These are phyloP conservation scores for Sternarchorhynchus goeldii DNA, from an alignment of 2,797 vertebrate species.

Conservation along the genomic window DNA sequence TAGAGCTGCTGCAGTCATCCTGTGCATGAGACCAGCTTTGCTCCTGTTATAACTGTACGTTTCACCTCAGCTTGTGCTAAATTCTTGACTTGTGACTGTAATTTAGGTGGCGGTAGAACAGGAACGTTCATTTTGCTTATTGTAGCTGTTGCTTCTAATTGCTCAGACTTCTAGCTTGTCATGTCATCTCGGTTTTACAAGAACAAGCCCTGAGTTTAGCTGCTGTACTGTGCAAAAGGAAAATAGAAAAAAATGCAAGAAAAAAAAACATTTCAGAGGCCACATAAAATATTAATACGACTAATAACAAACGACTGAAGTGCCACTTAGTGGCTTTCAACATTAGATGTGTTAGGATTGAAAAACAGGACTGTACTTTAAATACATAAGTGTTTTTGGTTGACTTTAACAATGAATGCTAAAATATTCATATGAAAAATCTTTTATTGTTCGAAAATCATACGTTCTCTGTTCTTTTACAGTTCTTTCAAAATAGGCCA, in stretches of 20 bases:
- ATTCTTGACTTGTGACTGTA: too few species aligned
- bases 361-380: background rate
- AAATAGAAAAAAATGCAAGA: background rate
- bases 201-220: background rate
- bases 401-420: too few species aligned
- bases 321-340: background rate
- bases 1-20: too few species aligned
- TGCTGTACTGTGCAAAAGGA: background rate
- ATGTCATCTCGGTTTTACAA: conserved; percentile 12
- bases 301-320: background rate
- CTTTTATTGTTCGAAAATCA: too few species aligned
- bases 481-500: too few species aligned
- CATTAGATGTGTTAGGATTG: background rate
- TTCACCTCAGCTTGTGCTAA: too few species aligned
- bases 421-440: too few species aligned
- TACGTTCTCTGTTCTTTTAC: too few species aligned
- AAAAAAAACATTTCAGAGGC: background rate
- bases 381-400: background rate
- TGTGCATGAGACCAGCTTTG: too few species aligned
- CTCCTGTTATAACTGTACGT: too few species aligned
- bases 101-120: background rate
- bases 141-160: background rate
- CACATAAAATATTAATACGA: background rate
- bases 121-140: background rate
- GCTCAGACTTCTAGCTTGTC: conserved; percentile 26